These are phyloP conservation scores for Conops quadrifasciatus DNA, from an alignment of 2,888 invertebrate genomes.

Conservation along the genomic window DNA sequence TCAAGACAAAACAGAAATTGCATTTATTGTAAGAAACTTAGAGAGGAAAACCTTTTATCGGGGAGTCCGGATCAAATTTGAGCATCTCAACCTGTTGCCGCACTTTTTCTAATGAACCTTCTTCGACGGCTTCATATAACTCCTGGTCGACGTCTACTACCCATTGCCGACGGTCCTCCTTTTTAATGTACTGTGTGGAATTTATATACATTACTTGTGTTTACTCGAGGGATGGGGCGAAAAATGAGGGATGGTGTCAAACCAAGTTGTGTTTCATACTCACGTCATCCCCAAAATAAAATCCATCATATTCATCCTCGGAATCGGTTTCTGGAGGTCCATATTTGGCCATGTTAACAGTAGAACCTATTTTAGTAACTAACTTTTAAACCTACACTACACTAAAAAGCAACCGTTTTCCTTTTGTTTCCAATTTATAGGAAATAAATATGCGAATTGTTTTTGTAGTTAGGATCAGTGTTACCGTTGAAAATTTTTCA, in stretches of 20 bases:
- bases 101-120: conserved; percentile 50
- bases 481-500: background rate
- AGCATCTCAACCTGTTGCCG: conserved; percentile 47
- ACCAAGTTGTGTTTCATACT: conserved; percentile 33
- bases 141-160: conserved; percentile 45
- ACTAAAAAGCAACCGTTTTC: background rate
- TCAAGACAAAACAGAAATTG: conserved; percentile 6
- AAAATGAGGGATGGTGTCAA: background rate
- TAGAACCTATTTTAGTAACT: background rate
- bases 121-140: conserved; percentile 48
- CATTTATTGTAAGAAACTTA: background rate
- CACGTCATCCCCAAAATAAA: conserved; percentile 57
- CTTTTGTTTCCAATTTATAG: conserved; percentile 15
- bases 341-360: conserved; percentile 45
- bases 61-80: conserved; percentile 46
- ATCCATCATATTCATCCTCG: conserved; percentile 61
- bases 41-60: conserved; percentile 43
- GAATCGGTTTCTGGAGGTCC: conserved; percentile 58
- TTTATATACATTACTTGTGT: background rate
- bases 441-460: background rate
- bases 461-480: no score
- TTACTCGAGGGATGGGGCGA: no score
- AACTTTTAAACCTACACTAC: background rate
- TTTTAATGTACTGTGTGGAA: conserved; percentile 29
- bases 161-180: conserved; percentile 30